A percentile compares a stretch with the other conserved stretches of the same genome.
phyloP scores from a whole-genome alignment of 2,113 vertebrate genomes.

The Lethenteron reissneri region DNA sequence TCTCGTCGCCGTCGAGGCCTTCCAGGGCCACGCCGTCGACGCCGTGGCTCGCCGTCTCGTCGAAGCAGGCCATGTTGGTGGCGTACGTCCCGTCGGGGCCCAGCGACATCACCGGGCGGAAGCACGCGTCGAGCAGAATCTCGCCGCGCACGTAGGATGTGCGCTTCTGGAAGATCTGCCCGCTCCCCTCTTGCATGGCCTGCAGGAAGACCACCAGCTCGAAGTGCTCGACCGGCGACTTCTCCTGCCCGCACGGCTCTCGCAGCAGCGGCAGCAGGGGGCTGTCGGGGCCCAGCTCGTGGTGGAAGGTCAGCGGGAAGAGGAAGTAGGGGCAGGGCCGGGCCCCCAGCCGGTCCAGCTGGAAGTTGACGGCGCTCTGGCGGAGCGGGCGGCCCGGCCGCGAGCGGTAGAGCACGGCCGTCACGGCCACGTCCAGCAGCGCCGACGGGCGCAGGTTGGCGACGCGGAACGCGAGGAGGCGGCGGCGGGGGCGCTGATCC shows the following conservation, averaged over 20 bases:
- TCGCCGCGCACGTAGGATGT: constrained; percentile 74
- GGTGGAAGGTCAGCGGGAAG: constrained; percentile 68
- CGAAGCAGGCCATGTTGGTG: constrained; percentile 60
- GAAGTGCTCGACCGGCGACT: constrained; percentile 28
- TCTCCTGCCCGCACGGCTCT: constrained; percentile 19
- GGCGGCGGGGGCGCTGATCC: constrained; percentile 21
- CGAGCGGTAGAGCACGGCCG: constrained; percentile 65
- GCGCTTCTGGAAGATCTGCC: constrained; percentile 65
- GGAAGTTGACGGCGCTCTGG: constrained; percentile 65
- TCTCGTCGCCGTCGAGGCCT: too few relatives aligned
- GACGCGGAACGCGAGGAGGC: constrained; percentile 47
- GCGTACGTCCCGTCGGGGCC: constrained; percentile 44
- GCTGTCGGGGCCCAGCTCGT: constrained; percentile 43
- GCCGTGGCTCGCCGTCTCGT: constrained; percentile 22
- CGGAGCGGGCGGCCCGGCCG: constrained; percentile 43
- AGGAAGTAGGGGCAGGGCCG: constrained; percentile 61
- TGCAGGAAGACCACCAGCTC: constrained; percentile 74
- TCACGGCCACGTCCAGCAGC: constrained; percentile 48
- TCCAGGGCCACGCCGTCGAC: too few relatives aligned
- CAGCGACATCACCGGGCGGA: constrained; percentile 30
- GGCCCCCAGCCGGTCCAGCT: constrained; percentile 35
- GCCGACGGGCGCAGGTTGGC: constrained; percentile 55
- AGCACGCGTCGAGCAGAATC: constrained; percentile 49
- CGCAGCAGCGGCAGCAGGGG: constrained; percentile 45
- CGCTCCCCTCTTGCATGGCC: constrained; percentile 67